These are phyloP conservation scores for Sitobion miscanthi DNA, from an alignment of 1,140 invertebrate species.

Conservation along the genomic window DNA sequence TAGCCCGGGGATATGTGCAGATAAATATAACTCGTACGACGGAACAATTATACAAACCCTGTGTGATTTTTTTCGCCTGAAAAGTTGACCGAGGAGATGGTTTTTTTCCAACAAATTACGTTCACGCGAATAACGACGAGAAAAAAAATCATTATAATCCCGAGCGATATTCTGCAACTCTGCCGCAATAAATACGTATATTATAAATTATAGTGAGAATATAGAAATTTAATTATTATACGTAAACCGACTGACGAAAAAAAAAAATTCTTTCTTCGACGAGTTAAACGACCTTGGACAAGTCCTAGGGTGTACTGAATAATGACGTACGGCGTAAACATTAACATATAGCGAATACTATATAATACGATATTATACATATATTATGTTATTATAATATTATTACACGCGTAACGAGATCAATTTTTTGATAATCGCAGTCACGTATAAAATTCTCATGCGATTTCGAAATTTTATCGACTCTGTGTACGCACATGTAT, in stretches of 20 bases:
- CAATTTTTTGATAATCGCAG: background rate
- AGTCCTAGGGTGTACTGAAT: background rate
- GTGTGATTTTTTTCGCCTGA: background rate
- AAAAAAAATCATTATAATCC: background rate
- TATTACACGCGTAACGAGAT: background rate
- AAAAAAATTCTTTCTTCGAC: background rate
- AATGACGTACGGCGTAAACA: background rate
- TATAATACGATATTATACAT: background rate
- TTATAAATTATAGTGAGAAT: background rate
- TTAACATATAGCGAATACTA: background rate
- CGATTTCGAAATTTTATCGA: background rate
- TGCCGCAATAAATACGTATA: background rate
- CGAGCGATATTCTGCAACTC: background rate
- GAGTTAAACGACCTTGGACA: background rate
- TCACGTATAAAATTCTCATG: background rate
- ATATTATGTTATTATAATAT: background rate
- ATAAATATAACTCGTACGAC: background rate
- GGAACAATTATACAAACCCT: background rate
- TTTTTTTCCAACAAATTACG: background rate
- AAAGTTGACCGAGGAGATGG: background rate
- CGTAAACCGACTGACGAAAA: background rate
- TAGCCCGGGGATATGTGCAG: background rate
- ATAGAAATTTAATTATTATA: slow-evolving; percentile 15
- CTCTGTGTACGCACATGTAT: background rate
- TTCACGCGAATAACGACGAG: background rate